A percentile compares a stretch with the other conserved stretches of the same genome.
Evolutionary conservation across 2,797 vertebrate species (phyloP).

Genomic region (Miichthys miiuy): DNA sequence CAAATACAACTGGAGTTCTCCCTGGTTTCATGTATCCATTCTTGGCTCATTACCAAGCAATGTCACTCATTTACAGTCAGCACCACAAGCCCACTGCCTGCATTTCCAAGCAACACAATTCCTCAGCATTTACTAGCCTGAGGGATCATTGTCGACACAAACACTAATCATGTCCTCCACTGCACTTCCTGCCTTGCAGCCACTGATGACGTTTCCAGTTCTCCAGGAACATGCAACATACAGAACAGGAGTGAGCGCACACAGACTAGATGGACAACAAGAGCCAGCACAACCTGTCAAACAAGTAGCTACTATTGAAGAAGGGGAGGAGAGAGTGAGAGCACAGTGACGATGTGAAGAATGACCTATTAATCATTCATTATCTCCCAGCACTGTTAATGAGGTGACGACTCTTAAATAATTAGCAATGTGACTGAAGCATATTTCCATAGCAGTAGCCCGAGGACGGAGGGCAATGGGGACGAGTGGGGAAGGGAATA

Average conservation of each 20-base stretch:
- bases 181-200: constrained; percentile 77
- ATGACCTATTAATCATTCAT: constrained; percentile 89
- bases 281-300: constrained; percentile 69
- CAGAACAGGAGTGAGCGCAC: constrained; percentile 27
- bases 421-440: constrained; percentile 85
- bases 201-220: constrained; percentile 66
- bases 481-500: constrained; percentile 71
- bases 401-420: constrained; percentile 88
- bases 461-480: constrained; percentile 77
- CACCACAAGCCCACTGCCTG: constrained; percentile 54
- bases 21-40: constrained; percentile 51
- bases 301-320: constrained; percentile 56
- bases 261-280: constrained; percentile 59
- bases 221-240: constrained; percentile 53
- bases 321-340: constrained; percentile 64
- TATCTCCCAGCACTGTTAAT: constrained; percentile 85
- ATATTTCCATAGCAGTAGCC: constrained; percentile 84
- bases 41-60: constrained; percentile 58
- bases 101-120: constrained; percentile 67
- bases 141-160: constrained; percentile 72
- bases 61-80: constrained; percentile 67
- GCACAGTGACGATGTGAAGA: constrained; percentile 67
- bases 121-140: constrained; percentile 68
- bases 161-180: constrained; percentile 74
- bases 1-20: constrained; percentile 46